A percentile compares a stretch with the other conserved stretches of the same genome.
Evolutionary conservation across 1,140 invertebrate genomes (phyloP).

Genomic region (Oryctes rhinoceros): DNA sequence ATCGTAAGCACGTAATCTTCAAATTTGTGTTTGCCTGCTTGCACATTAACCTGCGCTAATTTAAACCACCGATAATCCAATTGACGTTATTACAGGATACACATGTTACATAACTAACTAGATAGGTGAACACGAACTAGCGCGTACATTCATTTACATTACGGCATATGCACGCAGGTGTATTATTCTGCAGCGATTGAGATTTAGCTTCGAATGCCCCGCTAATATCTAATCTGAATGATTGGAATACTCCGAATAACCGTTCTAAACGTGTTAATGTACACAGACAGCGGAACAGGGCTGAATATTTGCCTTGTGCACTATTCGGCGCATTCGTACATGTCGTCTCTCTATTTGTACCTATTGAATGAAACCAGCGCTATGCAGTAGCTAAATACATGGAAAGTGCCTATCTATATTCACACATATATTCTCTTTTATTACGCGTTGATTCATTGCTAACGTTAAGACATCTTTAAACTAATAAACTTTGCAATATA

Average conservation of each 20-base stretch:
- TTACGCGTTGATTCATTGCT: too few relatives aligned
- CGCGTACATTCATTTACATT: conserved; percentile 1
- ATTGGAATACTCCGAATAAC: conserved; percentile 32
- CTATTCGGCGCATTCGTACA: neutral
- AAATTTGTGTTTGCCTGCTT: too few relatives aligned
- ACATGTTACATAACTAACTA: neutral
- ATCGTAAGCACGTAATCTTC: too few relatives aligned
- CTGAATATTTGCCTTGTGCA: neutral
- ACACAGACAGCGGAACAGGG: neutral
- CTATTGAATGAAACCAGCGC: neutral
- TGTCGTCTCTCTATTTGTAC: neutral
- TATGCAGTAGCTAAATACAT: neutral
- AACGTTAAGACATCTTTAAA: too few relatives aligned
- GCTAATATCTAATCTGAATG: conserved; percentile 33
- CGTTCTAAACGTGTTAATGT: conserved; percentile 6
- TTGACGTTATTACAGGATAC: neutral
- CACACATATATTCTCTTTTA: too few relatives aligned
- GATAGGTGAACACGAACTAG: neutral
- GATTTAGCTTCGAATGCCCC: conserved; percentile 23
- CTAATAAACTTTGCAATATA: too few relatives aligned
- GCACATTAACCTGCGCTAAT: too few relatives aligned
- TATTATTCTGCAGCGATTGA: conserved; percentile 15
- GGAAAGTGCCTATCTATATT: neutral
- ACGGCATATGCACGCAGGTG: neutral
- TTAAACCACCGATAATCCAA: too few relatives aligned